phyloP scores from a whole-genome alignment of 1,140 invertebrate genomes.

The Drosophila busckii region DNA sequence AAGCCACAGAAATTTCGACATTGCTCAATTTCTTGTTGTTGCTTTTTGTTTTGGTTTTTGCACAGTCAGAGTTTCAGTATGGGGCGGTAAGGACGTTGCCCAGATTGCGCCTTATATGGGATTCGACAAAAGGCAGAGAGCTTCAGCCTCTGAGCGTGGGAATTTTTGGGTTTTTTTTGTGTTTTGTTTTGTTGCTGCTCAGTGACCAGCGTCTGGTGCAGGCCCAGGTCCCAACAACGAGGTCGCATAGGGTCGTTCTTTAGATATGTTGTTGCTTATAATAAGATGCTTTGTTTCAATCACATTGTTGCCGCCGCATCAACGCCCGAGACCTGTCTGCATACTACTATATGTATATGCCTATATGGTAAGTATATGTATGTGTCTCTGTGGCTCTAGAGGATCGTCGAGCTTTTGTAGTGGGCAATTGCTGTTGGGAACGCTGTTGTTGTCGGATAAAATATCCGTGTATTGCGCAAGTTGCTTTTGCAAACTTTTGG shows the following conservation, averaged over 20 bases:
- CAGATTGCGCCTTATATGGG: slow-evolving; percentile 62
- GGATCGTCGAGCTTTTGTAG: slow-evolving; percentile 12
- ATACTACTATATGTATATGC: slow-evolving; percentile 44
- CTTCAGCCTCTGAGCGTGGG: slow-evolving; percentile 62
- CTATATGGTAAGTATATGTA: too few relatives aligned
- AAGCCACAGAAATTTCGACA: slow-evolving; percentile 55
- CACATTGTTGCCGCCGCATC: slow-evolving; percentile 70
- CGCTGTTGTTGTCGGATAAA: slow-evolving; percentile 13
- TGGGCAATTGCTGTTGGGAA: slow-evolving; percentile 21
- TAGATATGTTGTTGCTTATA: slow-evolving; percentile 61
- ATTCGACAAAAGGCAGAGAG: slow-evolving; percentile 63
- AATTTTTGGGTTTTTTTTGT: slow-evolving; percentile 56
- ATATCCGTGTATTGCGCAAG: slow-evolving; percentile 20
- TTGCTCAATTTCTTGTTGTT: slow-evolving; percentile 8
- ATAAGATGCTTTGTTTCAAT: slow-evolving; percentile 77
- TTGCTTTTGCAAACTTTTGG: slow-evolving; percentile 15
- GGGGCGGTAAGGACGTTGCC: slow-evolving; percentile 50
- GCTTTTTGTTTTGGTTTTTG: slow-evolving; percentile 13
- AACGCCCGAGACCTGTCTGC: slow-evolving; percentile 41
- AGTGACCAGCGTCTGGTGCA: slow-evolving; percentile 7
- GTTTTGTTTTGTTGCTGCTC: slow-evolving; percentile 7
- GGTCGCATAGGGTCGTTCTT: slow-evolving; percentile 69
- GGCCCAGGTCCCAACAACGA: slow-evolving; percentile 46
- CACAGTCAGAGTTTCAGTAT: slow-evolving; percentile 37
- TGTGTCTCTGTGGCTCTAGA: too few relatives aligned